Evolutionary conservation across 2,888 invertebrate genomes (phyloP).

Genomic region (Pseudococcus jackbeardsleyi): DNA sequence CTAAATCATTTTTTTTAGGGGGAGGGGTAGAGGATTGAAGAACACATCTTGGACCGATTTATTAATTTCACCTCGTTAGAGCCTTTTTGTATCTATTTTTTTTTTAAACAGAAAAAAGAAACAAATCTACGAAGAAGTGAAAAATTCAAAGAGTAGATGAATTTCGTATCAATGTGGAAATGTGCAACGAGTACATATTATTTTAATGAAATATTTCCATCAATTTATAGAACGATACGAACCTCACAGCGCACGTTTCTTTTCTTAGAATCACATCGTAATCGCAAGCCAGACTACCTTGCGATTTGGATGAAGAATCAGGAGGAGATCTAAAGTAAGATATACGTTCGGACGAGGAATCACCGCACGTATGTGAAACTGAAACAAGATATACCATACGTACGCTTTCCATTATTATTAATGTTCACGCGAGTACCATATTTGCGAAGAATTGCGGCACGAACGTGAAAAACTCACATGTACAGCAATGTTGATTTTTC

Average conservation of each 20-base stretch:
- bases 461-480: slow-evolving; percentile 66
- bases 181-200: no score
- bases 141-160: no score
- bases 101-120: no score
- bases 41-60: no score
- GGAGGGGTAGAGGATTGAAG: no score
- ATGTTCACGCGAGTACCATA: background rate
- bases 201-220: no score
- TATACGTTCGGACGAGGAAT: slow-evolving; percentile 68
- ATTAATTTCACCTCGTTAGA: no score
- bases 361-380: slow-evolving; percentile 69
- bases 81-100: no score
- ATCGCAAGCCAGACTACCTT: slow-evolving; percentile 69
- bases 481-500: slow-evolving; percentile 67
- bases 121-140: no score
- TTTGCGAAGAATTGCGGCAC: background rate
- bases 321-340: slow-evolving; percentile 69
- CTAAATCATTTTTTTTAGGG: no score
- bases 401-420: slow-evolving; percentile 6
- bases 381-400: slow-evolving; percentile 60
- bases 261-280: slow-evolving; percentile 68
- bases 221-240: no score
- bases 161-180: no score
- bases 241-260: slow-evolving; percentile 69
- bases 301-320: slow-evolving; percentile 68